A percentile compares a stretch with the other conserved stretches of the same genome.
Evolutionary conservation across 2,113 vertebrate genomes (phyloP).

Genomic region (Gadus macrocephalus): DNA sequence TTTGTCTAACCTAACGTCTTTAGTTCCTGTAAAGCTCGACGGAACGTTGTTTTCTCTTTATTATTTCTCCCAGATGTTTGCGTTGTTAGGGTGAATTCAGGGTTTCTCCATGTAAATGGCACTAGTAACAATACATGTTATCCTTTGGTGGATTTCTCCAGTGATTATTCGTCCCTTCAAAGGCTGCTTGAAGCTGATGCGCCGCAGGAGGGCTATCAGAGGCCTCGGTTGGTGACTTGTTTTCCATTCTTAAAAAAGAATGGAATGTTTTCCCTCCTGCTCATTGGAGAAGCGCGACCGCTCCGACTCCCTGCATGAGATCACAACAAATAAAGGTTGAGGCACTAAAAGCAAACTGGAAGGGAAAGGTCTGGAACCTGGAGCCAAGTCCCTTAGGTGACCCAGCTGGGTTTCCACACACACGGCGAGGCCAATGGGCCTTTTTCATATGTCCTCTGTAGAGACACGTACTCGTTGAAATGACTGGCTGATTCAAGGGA

Average conservation of each 20-base stretch:
- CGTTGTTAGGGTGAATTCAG: background rate
- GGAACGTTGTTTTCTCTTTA: background rate
- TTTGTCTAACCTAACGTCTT: background rate
- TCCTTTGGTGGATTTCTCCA: background rate
- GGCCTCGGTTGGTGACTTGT: conserved; percentile 10
- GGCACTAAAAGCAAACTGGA: conserved; percentile 39
- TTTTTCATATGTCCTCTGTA: conserved; percentile 21
- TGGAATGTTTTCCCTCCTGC: conserved; percentile 26
- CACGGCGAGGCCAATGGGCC: background rate
- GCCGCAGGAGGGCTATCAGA: background rate
- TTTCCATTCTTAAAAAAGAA: conserved; percentile 23
- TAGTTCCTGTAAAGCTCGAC: background rate
- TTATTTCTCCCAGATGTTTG: conserved; percentile 20
- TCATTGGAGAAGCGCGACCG: conserved; percentile 17
- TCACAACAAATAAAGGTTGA: conserved; percentile 24
- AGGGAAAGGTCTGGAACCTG: background rate
- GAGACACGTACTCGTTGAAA: conserved; percentile 8
- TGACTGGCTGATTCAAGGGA: too few relatives aligned
- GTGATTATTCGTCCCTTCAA: background rate
- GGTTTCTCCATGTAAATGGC: conserved; percentile 2
- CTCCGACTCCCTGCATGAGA: conserved; percentile 29
- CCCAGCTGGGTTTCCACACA: conserved; percentile 12
- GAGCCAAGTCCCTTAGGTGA: conserved; percentile 26
- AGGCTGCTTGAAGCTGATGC: background rate
- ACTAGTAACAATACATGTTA: background rate